Base-by-base conservation (phyloP, 2,797 vertebrate species). In the Channa striata region DNA sequence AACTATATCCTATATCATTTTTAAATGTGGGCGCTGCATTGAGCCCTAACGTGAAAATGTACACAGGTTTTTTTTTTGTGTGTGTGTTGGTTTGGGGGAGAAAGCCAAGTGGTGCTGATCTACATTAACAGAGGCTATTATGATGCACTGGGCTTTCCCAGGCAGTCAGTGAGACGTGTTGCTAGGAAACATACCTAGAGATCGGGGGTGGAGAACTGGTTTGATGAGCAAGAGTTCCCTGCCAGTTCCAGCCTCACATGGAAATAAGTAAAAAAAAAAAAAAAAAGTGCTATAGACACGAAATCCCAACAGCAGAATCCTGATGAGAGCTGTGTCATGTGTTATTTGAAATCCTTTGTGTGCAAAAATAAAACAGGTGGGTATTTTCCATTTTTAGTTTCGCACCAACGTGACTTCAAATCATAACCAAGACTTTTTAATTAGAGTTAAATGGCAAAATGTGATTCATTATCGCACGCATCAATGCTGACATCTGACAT, bases 171-270 rank as follows among this genome's bases (percentile, higher is more conserved):
- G 66, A 84, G 78, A 90, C 72, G 85, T 75, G 92, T 94, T 93
- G 91, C 93, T 93, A 94, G 91, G 93, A 90, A 82, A 94, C 91
- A 73, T 86, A 89, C 78, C 83, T 77, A 57, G 80, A 85, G 87
- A 90, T 83, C 58, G 87, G 68, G 84, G 87, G 87, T 64, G 91
- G 83, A 82, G 81, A 70, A 61, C 61, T 53, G 70, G 77, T 83
- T 85, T 82, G 82, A 92, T 81, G 88, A 87, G 78, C 80, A 82
- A 60, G 83, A 80, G 77, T 86, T 88, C 76, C 84, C 80, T 44
- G 75, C 72, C 59, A 73, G 62, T 80, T 84, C 80, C 50, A 65
- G 74, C 65, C 62, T 80, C 74, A 51, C 85, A 63, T 56, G 48
- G 72, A 84, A 79, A 84, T 75, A 72, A 68, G 75, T 60, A 10